A percentile compares a stretch with the other conserved stretches of the same genome.
Conservation (phyloP, 1,140 invertebrate genomes). For the Laodelphax striatellus region DNA sequence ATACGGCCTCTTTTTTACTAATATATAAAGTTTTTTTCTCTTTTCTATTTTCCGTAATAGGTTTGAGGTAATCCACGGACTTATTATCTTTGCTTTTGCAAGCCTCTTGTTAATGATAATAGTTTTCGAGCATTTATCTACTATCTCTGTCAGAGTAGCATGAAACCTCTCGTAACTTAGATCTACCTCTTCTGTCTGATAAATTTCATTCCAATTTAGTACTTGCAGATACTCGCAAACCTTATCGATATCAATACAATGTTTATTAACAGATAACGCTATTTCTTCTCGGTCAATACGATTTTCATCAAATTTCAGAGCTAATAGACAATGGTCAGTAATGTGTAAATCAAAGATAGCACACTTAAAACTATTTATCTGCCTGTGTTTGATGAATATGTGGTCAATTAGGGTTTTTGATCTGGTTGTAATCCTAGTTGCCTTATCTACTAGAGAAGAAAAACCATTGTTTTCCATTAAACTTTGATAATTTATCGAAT, state of each 20-base stretch:
- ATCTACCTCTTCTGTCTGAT: not conserved
- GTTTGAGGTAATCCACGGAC: constrained; percentile 3
- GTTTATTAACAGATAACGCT: not conserved
- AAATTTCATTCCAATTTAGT: not conserved
- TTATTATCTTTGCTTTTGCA: constrained; percentile 3
- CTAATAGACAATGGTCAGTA: no score
- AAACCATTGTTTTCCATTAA: no score
- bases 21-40: not conserved
- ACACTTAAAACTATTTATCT: no score
- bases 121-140: not conserved
- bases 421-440: no score
- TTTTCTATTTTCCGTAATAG: not conserved
- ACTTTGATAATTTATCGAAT: not conserved
- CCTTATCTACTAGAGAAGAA: no score
- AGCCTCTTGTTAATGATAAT: not conserved
- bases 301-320: no score
- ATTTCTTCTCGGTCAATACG: no score
- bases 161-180: not conserved
- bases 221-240: not conserved
- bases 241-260: not conserved
- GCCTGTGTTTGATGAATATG: no score
- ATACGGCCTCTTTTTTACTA: constrained; percentile 4
- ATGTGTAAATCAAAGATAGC: no score
- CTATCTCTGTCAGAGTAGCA: not conserved
- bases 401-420: no score